These are phyloP conservation scores for Epinotia brunnichana DNA, from an alignment of 2,888 invertebrate genomes.

Conservation along the genomic window DNA sequence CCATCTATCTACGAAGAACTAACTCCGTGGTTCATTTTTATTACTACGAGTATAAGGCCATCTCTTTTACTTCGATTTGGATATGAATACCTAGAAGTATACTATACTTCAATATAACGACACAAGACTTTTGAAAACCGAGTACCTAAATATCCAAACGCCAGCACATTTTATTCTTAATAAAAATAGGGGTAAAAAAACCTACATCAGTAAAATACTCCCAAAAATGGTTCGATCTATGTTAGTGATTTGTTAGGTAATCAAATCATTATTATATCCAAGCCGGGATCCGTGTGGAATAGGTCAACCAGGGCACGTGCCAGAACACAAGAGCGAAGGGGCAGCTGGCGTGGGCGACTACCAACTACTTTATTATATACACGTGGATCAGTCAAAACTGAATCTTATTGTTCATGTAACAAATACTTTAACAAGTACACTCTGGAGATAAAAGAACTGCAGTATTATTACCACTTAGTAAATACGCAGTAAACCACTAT, in stretches of 20 bases:
- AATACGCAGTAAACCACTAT: slow-evolving; percentile 19
- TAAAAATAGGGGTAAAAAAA: too few species aligned
- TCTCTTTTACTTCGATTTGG: background rate
- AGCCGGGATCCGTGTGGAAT: slow-evolving; percentile 5
- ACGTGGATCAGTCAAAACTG: slow-evolving; percentile 38
- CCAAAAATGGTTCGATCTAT: background rate
- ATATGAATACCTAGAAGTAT: too few species aligned
- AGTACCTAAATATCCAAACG: background rate
- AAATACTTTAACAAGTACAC: background rate
- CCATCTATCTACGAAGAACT: background rate
- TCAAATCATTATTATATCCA: slow-evolving; percentile 2
- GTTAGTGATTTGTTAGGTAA: background rate
- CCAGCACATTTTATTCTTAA: background rate
- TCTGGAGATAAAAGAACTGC: background rate
- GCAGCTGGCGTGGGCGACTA: slow-evolving; percentile 76
- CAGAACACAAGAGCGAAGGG: slow-evolving; percentile 67
- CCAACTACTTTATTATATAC: slow-evolving; percentile 53
- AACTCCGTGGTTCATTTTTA: background rate
- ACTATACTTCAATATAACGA: background rate
- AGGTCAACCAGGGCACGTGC: slow-evolving; percentile 70
- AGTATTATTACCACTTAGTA: background rate
- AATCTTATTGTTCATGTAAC: background rate
- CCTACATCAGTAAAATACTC: too few species aligned
- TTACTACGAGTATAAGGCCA: background rate
- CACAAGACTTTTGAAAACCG: background rate